Evolutionary conservation across 2,888 invertebrate genomes (phyloP), one percentile per base, ranked within the genome.

Genomic region (Hetaerina titia): DNA sequence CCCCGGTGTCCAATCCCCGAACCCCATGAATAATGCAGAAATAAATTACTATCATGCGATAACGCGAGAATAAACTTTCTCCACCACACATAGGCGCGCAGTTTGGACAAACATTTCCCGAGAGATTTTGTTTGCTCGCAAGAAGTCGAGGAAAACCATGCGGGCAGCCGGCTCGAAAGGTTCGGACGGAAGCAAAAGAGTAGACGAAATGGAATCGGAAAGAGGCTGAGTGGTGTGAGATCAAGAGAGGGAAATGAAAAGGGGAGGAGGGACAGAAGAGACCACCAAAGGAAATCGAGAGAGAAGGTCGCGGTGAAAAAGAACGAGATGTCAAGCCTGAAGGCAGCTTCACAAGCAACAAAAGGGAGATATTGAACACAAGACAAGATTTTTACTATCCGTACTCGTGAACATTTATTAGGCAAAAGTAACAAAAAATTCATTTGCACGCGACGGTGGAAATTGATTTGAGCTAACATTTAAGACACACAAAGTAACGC

Each of bases 71-170:
- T 45, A 90, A 90, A 90, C 90, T 90, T 90, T 90, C 64, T 90
- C 45, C 64, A 6, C 13, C 64, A 13, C 81, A 19, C 57, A 0
- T n/a, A 89, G n/a, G 57, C 25, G 81, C 64, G 60, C 31, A 64
- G 90, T 63, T 90, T 45, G 90, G 64, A 45, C 92, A 92, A 92
- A 92, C 74, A 92, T 56, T 92, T 45, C 69, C 69, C 25, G 13
- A 56, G 56, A 45, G 92, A n/a, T 92, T 92, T 92, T 92, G 92
- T 92, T 90, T 90, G 90, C 63, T 92, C 74, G 92, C 92, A 92
- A 92, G 92, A 74, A 92, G 74, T 92, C 92, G 57, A 63, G 64
- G 90, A 63, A 90, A 92, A 92, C 69, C 90, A 31, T 45, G 64
- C 45, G 64, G 64, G 15, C 63, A 63, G 19, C 31, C 90, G 69